These are phyloP conservation scores for Dicranocentrus wangi DNA, from an alignment of 2,888 invertebrate species.

Conservation along the genomic window DNA sequence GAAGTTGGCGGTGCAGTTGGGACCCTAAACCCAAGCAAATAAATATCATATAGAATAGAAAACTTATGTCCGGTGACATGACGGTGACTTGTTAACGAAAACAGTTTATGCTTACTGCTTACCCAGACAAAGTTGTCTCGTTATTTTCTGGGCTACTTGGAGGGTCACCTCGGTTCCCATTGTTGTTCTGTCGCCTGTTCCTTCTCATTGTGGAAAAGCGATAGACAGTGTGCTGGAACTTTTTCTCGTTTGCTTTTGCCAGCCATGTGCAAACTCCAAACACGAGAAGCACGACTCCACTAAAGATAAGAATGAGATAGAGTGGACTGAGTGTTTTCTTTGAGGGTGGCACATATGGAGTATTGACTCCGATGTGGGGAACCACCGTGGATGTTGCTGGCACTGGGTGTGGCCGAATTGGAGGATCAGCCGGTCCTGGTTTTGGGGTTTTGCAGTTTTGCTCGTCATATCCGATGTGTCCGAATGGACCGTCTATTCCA, in stretches of 20 bases:
- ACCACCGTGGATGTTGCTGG: slow-evolving; percentile 51
- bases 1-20: slow-evolving; percentile 58
- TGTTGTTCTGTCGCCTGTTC: slow-evolving; percentile 27
- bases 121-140: slow-evolving; percentile 57
- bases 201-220: slow-evolving; percentile 65
- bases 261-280: slow-evolving; percentile 69
- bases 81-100: neutral
- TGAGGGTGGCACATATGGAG: slow-evolving; percentile 62
- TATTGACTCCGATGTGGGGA: slow-evolving; percentile 66
- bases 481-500: slow-evolving; percentile 62
- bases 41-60: neutral
- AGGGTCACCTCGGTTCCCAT: slow-evolving; percentile 10
- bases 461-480: slow-evolving; percentile 65
- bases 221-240: slow-evolving; percentile 68
- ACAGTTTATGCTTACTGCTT: neutral
- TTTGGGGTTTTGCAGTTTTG: slow-evolving; percentile 55
- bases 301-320: slow-evolving; percentile 63
- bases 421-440: slow-evolving; percentile 30
- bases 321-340: slow-evolving; percentile 63
- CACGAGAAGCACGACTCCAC: slow-evolving; percentile 60
- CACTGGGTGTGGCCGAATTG: slow-evolving; percentile 12
- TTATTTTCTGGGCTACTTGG: slow-evolving; percentile 18
- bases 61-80: too few species aligned
- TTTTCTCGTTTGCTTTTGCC: slow-evolving; percentile 68
- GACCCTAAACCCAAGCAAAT: slow-evolving; percentile 36